Conservation (phyloP, 2,797 vertebrate species). For the Girardinus metallicus region DNA sequence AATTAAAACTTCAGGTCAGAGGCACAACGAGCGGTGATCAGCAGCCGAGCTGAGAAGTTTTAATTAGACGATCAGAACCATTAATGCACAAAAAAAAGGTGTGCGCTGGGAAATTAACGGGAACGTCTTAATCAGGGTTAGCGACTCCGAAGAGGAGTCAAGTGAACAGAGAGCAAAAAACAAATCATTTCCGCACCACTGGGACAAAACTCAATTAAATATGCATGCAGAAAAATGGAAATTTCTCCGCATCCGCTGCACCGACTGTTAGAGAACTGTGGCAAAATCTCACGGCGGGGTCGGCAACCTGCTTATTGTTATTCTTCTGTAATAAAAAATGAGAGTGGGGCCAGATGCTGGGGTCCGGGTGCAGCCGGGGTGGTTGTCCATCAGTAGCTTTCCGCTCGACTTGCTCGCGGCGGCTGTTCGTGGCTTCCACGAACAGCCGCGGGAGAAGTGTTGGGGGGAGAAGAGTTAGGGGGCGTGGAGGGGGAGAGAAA, state of each 20-base stretch:
- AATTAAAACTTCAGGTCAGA: constrained; percentile 91
- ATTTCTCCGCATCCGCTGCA: constrained; percentile 84
- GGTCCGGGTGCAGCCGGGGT: constrained; percentile 74
- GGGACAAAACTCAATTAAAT: constrained; percentile 91
- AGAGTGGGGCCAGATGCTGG: constrained; percentile 82
- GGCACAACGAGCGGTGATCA: constrained; percentile 89
- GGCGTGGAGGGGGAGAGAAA: constrained; percentile 17
- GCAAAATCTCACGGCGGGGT: constrained; percentile 83
- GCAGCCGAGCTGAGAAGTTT: constrained; percentile 89
- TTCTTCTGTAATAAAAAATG: constrained; percentile 86
- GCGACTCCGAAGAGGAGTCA: constrained; percentile 90
- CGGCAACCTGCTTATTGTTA: constrained; percentile 87
- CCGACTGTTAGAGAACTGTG: constrained; percentile 83
- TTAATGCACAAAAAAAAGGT: constrained; percentile 90
- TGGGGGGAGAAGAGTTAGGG: no score
- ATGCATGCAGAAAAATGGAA: constrained; percentile 89
- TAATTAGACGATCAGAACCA: constrained; percentile 91
- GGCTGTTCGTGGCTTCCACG: constrained; percentile 55
- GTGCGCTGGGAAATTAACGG: constrained; percentile 91
- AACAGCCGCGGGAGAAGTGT: constrained; percentile 27
- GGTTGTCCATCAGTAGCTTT: constrained; percentile 83
- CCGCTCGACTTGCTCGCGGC: constrained; percentile 75
- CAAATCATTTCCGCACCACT: constrained; percentile 91
- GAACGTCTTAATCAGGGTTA: constrained; percentile 91
- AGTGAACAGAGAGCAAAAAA: constrained; percentile 90